phyloP scores from a whole-genome alignment of 2,113 vertebrate genomes.

The Melanerpes formicivorus region DNA sequence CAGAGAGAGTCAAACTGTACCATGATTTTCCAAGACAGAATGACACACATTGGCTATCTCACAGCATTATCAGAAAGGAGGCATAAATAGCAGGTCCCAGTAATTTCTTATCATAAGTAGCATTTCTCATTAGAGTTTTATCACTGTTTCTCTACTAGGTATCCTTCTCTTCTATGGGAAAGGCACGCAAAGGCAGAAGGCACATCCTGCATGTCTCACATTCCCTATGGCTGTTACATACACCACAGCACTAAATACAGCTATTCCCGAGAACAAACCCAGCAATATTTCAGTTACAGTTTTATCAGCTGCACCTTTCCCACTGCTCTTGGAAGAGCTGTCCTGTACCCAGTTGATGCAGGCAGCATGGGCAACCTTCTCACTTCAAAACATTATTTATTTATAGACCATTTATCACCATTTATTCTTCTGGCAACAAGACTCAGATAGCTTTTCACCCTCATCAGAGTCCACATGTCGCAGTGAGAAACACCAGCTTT shows the following conservation, averaged over 20 bases:
- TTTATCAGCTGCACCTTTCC: neutral
- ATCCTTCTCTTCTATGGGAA: neutral
- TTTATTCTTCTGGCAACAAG: neutral
- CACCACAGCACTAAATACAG: neutral
- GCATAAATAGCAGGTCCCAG: neutral
- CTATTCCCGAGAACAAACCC: neutral
- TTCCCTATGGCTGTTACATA: neutral
- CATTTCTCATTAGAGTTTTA: neutral
- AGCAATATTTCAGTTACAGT: neutral
- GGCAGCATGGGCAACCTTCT: neutral
- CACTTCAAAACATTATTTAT: neutral
- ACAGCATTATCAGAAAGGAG: neutral
- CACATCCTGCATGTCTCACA: accelerated
- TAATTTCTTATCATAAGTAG: neutral
- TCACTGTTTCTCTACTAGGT: neutral
- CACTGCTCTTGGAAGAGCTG: neutral
- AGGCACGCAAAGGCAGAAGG: neutral
- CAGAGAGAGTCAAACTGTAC: conserved; percentile 2
- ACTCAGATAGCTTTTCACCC: neutral
- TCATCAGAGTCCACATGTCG: neutral
- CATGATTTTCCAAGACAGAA: neutral
- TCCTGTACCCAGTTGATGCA: neutral
- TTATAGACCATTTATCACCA: neutral
- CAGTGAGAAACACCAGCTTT: neutral
- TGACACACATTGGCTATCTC: neutral